phyloP scores from a whole-genome alignment of 2,888 invertebrate genomes.

The Dioctria rufipes region DNA sequence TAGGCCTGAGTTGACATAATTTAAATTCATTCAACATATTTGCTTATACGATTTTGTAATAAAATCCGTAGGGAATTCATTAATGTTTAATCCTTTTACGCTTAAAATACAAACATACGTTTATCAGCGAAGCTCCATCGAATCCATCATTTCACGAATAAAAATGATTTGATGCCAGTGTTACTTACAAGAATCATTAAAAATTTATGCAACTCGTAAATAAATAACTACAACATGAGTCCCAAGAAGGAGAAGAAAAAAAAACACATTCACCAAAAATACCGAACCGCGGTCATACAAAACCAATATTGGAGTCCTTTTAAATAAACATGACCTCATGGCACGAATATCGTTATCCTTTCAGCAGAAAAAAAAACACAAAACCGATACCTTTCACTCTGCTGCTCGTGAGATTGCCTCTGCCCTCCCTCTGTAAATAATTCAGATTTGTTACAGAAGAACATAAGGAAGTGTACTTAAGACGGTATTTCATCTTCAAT shows the following conservation, averaged over 20 bases:
- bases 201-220: slow-evolving; percentile 42
- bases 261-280: slow-evolving; percentile 9
- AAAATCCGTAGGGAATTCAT: no score
- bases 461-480: slow-evolving; percentile 56
- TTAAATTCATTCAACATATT: no score
- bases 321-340: slow-evolving; percentile 49
- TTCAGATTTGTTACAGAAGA: slow-evolving; percentile 51
- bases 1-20: no score
- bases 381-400: slow-evolving; percentile 28
- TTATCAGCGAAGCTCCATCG: neutral
- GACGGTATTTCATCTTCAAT: slow-evolving; percentile 57
- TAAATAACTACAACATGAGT: slow-evolving; percentile 33
- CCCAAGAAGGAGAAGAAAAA: neutral
- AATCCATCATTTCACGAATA: slow-evolving; percentile 15
- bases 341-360: slow-evolving; percentile 47
- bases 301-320: slow-evolving; percentile 53
- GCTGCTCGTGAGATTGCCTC: neutral
- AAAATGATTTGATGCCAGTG: slow-evolving; percentile 35
- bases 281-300: slow-evolving; percentile 35
- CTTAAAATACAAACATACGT: no score
- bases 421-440: slow-evolving; percentile 47
- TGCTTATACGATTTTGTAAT: no score
- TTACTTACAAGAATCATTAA: slow-evolving; percentile 34
- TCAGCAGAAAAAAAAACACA: neutral
- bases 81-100: no score